phyloP scores from a whole-genome alignment of 2,888 invertebrate genomes.

The Pollenia griseotomentosa region DNA sequence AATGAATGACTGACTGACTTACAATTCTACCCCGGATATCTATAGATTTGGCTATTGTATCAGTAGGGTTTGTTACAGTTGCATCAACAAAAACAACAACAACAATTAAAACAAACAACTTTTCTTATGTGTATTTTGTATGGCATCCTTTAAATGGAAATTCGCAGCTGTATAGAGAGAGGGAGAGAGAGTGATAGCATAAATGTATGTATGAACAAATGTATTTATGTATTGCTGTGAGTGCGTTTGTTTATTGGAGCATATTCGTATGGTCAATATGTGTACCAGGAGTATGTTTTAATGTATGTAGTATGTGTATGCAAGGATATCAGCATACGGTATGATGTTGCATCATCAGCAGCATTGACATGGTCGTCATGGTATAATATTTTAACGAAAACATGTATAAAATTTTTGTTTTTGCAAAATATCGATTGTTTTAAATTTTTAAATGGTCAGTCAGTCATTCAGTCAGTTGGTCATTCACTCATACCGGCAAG shows the following conservation, averaged over 20 bases:
- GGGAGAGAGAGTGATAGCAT: background rate
- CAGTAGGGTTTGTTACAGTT: background rate
- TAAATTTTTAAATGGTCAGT: constrained; percentile 49
- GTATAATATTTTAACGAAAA: constrained; percentile 38
- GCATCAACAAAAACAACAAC: constrained; percentile 29
- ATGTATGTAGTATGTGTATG: constrained; percentile 1
- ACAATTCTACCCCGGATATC: background rate
- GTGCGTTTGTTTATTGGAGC: background rate
- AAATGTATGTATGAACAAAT: background rate
- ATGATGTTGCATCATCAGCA: constrained; percentile 43
- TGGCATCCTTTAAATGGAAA: constrained; percentile 27
- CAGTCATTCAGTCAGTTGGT: constrained; percentile 21
- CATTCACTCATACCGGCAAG: constrained; percentile 21
- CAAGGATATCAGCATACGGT: background rate
- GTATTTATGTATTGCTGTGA: background rate
- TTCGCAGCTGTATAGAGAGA: constrained; percentile 17
- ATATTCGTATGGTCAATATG: constrained; percentile 24
- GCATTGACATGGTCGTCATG: constrained; percentile 50
- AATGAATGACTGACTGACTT: constrained; percentile 26
- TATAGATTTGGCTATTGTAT: constrained; percentile 1
- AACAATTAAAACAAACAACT: constrained; percentile 13
- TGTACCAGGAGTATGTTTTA: background rate
- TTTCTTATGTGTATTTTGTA: constrained; percentile 29
- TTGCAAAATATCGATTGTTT: constrained; percentile 53
- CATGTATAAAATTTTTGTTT: constrained; percentile 40